These are phyloP conservation scores for Seira ritae DNA, from an alignment of 2,888 invertebrate genomes.

Conservation along the genomic window DNA sequence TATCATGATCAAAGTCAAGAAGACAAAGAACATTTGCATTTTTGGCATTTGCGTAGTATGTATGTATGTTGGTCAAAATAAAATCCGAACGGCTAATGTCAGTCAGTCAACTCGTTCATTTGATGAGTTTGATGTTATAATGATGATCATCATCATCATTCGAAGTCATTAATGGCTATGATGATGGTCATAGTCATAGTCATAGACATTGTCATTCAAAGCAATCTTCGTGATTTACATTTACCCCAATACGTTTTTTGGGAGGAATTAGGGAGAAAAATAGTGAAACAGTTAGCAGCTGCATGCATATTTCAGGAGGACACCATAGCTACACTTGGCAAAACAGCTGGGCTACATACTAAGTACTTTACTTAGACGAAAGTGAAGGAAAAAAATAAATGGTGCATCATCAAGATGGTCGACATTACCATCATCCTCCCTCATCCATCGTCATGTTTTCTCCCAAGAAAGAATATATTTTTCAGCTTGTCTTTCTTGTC, in stretches of 20 bases:
- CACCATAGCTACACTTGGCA: neutral
- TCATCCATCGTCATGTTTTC: no score
- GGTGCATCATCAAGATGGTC: no score
- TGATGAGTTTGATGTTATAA: neutral
- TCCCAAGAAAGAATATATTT: neutral
- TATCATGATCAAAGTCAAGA: neutral
- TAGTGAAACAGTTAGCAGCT: neutral
- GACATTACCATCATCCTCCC: no score
- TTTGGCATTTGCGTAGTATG: neutral
- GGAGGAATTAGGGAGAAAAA: neutral
- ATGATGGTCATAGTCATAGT: neutral
- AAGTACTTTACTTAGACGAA: no score
- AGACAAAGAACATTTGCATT: neutral
- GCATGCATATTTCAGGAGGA: neutral
- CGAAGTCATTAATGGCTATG: neutral
- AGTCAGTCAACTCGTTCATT: neutral
- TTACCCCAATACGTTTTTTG: no score
- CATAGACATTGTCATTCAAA: no score
- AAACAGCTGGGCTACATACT: no score
- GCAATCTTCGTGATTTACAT: no score
- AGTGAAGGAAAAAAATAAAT: no score
- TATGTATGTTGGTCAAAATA: no score
- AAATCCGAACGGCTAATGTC: no score
- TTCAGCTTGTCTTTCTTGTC: no score
- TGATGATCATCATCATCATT: neutral